phyloP scores from a whole-genome alignment of 1,140 invertebrate genomes.

The Heliconius hermathena region DNA sequence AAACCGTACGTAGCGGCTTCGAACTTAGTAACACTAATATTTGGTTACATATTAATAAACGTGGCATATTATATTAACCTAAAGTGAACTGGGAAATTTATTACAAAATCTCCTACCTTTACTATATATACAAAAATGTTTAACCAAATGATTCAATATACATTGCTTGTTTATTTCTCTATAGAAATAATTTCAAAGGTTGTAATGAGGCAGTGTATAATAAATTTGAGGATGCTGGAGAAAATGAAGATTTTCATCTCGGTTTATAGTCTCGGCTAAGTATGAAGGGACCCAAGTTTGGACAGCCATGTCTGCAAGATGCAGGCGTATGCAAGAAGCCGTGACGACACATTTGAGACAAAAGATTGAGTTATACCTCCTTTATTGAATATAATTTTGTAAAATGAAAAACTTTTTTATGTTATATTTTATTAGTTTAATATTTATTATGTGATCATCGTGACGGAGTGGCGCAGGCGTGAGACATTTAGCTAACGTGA shows the following conservation, averaged over 20 bases:
- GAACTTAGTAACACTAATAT: slow-evolving; percentile 50
- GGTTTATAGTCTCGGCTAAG: slow-evolving; percentile 46
- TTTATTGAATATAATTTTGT: slow-evolving; percentile 1
- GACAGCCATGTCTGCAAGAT: slow-evolving; percentile 48
- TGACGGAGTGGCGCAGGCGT: background rate
- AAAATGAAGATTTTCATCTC: slow-evolving; percentile 29
- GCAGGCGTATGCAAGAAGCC: slow-evolving; percentile 45
- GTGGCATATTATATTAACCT: slow-evolving; percentile 65
- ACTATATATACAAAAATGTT: slow-evolving; percentile 19
- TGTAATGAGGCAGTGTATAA: slow-evolving; percentile 30
- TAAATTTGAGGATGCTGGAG: background rate
- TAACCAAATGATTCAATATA: background rate
- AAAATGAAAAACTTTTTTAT: background rate
- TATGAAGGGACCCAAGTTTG: slow-evolving; percentile 57
- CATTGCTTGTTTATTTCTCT: slow-evolving; percentile 25
- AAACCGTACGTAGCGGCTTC: slow-evolving; percentile 1
- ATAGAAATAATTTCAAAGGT: background rate
- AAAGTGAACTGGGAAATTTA: slow-evolving; percentile 62
- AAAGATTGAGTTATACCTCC: slow-evolving; percentile 47
- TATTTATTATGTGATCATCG: background rate
- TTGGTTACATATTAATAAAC: slow-evolving; percentile 60
- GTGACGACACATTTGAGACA: slow-evolving; percentile 49
- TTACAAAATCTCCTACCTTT: slow-evolving; percentile 51
- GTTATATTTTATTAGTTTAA: background rate
- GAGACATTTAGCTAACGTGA: background rate